phyloP scores from a whole-genome alignment of 2,888 invertebrate species.

The Monochamus alternatus region DNA sequence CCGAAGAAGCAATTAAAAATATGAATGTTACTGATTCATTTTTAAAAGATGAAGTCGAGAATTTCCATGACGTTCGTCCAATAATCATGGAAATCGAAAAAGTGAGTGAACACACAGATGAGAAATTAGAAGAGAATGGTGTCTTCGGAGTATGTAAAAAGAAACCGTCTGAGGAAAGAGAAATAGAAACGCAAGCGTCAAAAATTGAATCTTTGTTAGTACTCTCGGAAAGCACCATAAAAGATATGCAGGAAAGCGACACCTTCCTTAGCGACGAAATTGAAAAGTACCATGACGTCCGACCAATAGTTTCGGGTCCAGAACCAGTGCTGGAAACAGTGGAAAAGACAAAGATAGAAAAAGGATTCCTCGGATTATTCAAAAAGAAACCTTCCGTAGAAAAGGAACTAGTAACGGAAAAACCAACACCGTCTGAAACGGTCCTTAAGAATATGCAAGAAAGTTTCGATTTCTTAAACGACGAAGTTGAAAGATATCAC shows the following conservation, averaged over 20 bases:
- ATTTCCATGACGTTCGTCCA: constrained; percentile 48
- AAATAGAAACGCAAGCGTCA: neutral
- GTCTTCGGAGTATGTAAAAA: constrained; percentile 19
- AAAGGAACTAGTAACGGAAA: neutral
- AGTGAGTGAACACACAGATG: neutral
- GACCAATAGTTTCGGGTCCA: neutral
- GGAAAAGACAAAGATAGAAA: neutral
- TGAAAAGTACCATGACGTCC: constrained; percentile 33
- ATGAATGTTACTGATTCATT: constrained; percentile 42
- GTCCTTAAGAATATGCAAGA: constrained; percentile 43
- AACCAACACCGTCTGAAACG: neutral
- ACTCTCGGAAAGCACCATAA: constrained; percentile 30
- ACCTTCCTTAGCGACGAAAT: constrained; percentile 41
- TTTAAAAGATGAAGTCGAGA: constrained; percentile 42
- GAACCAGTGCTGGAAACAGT: neutral
- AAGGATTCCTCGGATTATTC: constrained; percentile 38
- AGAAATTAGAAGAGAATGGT: constrained; percentile 3
- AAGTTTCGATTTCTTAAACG: constrained; percentile 50
- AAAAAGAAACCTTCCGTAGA: constrained; percentile 12
- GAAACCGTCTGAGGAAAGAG: constrained; percentile 32
- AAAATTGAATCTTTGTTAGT: constrained; percentile 7
- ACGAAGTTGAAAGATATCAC: constrained; percentile 55
- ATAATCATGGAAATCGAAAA: neutral
- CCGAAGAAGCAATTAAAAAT: constrained; percentile 38
- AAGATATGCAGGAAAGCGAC: constrained; percentile 8